phyloP scores from a whole-genome alignment of 2,888 invertebrate species.

The Drosophila pegasa region DNA sequence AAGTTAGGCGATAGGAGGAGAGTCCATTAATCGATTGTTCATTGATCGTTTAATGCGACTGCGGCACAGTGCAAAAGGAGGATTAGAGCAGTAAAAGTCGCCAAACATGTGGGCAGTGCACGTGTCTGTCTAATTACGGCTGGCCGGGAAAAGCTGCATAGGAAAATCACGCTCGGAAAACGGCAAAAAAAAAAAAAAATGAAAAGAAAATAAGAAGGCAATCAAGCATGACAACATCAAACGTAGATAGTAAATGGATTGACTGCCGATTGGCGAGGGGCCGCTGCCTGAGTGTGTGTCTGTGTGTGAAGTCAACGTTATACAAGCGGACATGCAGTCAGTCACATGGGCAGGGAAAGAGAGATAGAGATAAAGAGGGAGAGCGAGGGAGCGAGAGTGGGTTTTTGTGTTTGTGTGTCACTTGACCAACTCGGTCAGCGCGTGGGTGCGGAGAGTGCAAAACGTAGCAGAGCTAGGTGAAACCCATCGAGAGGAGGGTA shows the following conservation, averaged over 20 bases:
- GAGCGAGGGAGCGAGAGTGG: not conserved
- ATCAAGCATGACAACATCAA: constrained; percentile 47
- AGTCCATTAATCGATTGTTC: not conserved
- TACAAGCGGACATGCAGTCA: constrained; percentile 28
- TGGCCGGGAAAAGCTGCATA: constrained; percentile 4
- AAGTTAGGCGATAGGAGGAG: too few relatives aligned
- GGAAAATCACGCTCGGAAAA: constrained; percentile 46
- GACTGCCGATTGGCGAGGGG: constrained; percentile 10
- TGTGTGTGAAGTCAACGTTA: constrained; percentile 17
- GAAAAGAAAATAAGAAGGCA: too few relatives aligned
- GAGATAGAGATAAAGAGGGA: not conserved
- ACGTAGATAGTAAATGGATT: constrained; percentile 14
- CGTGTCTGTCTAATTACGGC: constrained; percentile 35
- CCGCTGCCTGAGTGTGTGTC: too few relatives aligned
- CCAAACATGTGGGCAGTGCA: constrained; percentile 30
- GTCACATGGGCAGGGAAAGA: constrained; percentile 38
- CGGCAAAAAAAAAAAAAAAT: constrained; percentile 13
- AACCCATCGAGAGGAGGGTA: too few relatives aligned
- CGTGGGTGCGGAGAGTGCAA: constrained; percentile 29
- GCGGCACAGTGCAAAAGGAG: not conserved
- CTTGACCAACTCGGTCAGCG: constrained; percentile 49
- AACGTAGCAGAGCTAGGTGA: too few relatives aligned
- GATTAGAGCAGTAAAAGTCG: constrained; percentile 20
- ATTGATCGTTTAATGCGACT: not conserved
- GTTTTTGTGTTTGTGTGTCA: constrained; percentile 43